phyloP scores from a whole-genome alignment of 92 coral and sea anemone species.

The Bergia sp. region DNA sequence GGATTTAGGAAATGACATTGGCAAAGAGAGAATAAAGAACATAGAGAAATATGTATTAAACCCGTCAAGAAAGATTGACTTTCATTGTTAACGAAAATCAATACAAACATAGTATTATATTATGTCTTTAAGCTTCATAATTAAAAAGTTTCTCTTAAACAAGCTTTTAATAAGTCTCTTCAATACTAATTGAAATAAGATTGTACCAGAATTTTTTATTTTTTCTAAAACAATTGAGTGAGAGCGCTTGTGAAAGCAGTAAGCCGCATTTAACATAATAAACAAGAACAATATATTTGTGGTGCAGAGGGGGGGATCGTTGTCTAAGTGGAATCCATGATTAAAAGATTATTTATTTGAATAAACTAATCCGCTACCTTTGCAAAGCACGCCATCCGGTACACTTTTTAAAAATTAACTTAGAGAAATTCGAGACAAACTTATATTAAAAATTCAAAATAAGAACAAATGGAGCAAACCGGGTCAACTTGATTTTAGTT shows the following conservation, averaged over 20 bases:
- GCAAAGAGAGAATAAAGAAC: slow-evolving; percentile 3
- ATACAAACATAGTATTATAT: slow-evolving; percentile 22
- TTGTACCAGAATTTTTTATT: not conserved
- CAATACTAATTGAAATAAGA: not conserved
- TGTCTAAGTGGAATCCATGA: slow-evolving; percentile 4
- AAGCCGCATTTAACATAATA: no score
- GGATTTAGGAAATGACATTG: slow-evolving; percentile 31
- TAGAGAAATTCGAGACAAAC: slow-evolving; percentile 26
- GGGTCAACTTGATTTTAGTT: slow-evolving; percentile 3
- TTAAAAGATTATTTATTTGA: slow-evolving; percentile 39
- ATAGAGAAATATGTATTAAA: slow-evolving; percentile 30
- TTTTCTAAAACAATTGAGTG: no score
- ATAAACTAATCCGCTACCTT: slow-evolving; percentile 29
- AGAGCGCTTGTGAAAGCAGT: not conserved
- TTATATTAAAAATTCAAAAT: slow-evolving; percentile 16
- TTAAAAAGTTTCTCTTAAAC: slow-evolving; percentile 39
- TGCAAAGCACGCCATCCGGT: slow-evolving; percentile 10
- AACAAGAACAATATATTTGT: not conserved
- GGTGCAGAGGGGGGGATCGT: not conserved
- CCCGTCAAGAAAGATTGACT: slow-evolving; percentile 40
- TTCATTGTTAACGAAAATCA: slow-evolving; percentile 21
- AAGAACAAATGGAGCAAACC: slow-evolving; percentile 2
- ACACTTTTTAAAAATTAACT: not conserved
- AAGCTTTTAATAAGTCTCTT: slow-evolving; percentile 11
- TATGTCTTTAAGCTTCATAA: slow-evolving; percentile 25